phyloP scores from a whole-genome alignment of 2,113 vertebrate species.

The Nyctibius bracteatus region DNA sequence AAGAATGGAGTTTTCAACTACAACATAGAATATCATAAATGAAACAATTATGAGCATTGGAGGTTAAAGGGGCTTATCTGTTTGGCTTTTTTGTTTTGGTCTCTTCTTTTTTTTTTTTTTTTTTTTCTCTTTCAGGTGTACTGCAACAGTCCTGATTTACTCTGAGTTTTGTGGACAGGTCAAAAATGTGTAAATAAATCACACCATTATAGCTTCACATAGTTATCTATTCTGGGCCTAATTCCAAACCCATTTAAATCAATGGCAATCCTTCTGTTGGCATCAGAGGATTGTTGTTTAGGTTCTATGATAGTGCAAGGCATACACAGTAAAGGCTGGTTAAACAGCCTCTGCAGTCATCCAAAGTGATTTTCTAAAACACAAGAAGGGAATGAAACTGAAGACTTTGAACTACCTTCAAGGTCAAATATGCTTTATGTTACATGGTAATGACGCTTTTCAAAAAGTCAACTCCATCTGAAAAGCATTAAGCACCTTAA shows the following conservation, averaged over 20 bases:
- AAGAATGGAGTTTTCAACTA: not conserved
- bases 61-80: not conserved
- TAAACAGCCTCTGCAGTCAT: not conserved
- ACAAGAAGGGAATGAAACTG: not conserved
- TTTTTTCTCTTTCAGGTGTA: not conserved
- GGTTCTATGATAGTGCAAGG: not conserved
- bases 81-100: not conserved
- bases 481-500: not conserved
- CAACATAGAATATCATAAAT: not conserved
- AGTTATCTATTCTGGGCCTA: not conserved
- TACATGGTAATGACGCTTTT: not conserved
- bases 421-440: not conserved
- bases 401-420: not conserved
- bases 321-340: not conserved
- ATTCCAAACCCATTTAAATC: conserved; percentile 18
- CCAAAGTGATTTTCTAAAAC: not conserved
- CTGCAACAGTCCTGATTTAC: not conserved
- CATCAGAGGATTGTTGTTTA: not conserved
- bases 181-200: conserved; percentile 19
- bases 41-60: not conserved
- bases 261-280: not conserved
- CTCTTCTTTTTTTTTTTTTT: accelerated
- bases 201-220: not conserved
- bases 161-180: not conserved
- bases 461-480: not conserved